Evolutionary conservation across 2,797 vertebrate genomes (phyloP).

Genomic region (Pelochelys cantorii): DNA sequence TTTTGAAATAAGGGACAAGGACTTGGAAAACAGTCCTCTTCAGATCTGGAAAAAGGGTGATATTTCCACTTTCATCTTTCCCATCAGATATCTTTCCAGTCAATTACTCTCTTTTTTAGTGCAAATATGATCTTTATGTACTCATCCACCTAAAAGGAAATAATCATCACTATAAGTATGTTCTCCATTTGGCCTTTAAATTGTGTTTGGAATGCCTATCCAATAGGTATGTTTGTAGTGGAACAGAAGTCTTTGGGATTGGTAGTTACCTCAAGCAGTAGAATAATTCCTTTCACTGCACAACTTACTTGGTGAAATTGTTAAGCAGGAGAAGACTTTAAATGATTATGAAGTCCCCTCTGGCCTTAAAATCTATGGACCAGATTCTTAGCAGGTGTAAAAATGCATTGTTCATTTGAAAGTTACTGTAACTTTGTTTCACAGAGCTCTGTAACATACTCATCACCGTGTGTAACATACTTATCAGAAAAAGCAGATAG

Average conservation of each 20-base stretch:
- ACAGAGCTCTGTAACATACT: neutral
- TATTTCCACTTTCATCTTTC: neutral
- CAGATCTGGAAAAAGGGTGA: neutral
- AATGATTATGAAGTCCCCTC: neutral
- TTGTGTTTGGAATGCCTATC: neutral
- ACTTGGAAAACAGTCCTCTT: neutral
- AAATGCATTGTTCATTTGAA: neutral
- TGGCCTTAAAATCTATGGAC: neutral
- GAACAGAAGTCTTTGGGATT: neutral
- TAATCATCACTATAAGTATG: rapidly evolving
- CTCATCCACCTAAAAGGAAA: neutral
- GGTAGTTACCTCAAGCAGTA: neutral
- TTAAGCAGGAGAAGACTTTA: neutral
- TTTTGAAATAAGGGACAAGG: too few relatives aligned
- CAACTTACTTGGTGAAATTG: neutral
- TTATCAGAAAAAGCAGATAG: neutral
- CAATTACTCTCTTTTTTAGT: neutral
- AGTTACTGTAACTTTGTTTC: neutral
- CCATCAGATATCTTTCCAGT: neutral
- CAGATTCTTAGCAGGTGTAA: neutral
- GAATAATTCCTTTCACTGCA: neutral
- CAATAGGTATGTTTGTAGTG: neutral
- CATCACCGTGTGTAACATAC: neutral
- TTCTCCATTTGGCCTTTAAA: neutral
- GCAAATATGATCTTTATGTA: neutral